Conservation (phyloP, 1,140 invertebrate genomes). For the Sogatella furcifera region DNA sequence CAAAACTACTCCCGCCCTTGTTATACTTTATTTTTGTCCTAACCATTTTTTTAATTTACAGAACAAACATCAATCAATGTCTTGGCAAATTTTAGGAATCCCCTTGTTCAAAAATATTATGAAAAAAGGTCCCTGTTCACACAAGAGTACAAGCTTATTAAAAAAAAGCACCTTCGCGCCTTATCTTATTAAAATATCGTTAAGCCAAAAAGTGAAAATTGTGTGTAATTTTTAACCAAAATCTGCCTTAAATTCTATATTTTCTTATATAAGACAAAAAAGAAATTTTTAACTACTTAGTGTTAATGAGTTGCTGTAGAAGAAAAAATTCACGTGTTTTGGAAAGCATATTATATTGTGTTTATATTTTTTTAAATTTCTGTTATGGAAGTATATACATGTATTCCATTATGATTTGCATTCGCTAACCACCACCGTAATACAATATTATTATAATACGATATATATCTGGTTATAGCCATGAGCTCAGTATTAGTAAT, state of each 20-base stretch:
- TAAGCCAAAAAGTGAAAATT: constrained; percentile 38
- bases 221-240: constrained; percentile 48
- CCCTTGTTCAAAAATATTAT: constrained; percentile 23
- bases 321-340: constrained; percentile 23
- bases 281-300: constrained; percentile 26
- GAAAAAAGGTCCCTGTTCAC: constrained; percentile 34
- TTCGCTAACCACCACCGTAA: constrained; percentile 11
- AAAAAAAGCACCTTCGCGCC: constrained; percentile 53
- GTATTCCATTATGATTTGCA: constrained; percentile 6
- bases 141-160: constrained; percentile 62
- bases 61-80: constrained; percentile 11
- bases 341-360: constrained; percentile 26
- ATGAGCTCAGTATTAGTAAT: constrained; percentile 9
- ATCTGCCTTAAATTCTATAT: constrained; percentile 57
- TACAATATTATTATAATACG: constrained; percentile 8
- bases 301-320: constrained; percentile 25
- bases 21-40: constrained; percentile 12
- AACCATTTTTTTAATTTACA: constrained; percentile 9
- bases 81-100: constrained; percentile 28
- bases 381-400: constrained; percentile 24
- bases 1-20: constrained; percentile 6
- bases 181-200: constrained; percentile 44
- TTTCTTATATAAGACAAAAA: constrained; percentile 37
- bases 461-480: constrained; percentile 13
- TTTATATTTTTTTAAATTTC: constrained; percentile 25